Conservation (phyloP, 2,797 vertebrate species). For the Myoxocephalus aenaeus region DNA sequence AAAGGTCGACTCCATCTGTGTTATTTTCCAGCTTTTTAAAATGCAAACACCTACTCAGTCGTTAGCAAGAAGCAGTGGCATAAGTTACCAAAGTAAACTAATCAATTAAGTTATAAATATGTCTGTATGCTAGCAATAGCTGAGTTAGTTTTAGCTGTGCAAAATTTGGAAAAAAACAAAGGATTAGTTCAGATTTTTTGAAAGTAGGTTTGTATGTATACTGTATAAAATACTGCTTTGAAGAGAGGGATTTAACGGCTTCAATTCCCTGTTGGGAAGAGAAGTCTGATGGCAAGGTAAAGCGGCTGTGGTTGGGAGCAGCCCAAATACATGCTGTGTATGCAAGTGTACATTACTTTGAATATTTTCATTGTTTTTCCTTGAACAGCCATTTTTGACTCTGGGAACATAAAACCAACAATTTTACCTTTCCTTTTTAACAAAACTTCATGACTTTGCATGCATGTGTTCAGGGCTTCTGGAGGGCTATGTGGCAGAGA, state of each 20-base stretch:
- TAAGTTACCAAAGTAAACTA: background rate
- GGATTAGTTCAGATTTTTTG: background rate
- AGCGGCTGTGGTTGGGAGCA: background rate
- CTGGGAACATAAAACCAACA: too few species aligned
- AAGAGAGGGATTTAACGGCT: background rate
- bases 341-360: too few species aligned
- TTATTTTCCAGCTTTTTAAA: background rate
- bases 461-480: conserved; percentile 85
- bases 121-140: background rate
- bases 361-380: background rate
- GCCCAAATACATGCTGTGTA: background rate
- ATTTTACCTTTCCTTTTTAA: background rate
- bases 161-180: background rate
- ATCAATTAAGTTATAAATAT: background rate
- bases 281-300: background rate
- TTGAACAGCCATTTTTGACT: too few species aligned
- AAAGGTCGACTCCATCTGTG: background rate
- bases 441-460: background rate
- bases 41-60: background rate
- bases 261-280: background rate
- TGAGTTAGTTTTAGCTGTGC: background rate
- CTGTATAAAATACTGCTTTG: background rate
- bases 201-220: background rate
- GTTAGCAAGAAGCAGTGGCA: background rate
- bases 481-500: conserved; percentile 92